Evolutionary conservation across 2,113 vertebrate genomes (phyloP), one percentile per base, ranked within the genome.

Genomic region (Phycodurus eques): DNA sequence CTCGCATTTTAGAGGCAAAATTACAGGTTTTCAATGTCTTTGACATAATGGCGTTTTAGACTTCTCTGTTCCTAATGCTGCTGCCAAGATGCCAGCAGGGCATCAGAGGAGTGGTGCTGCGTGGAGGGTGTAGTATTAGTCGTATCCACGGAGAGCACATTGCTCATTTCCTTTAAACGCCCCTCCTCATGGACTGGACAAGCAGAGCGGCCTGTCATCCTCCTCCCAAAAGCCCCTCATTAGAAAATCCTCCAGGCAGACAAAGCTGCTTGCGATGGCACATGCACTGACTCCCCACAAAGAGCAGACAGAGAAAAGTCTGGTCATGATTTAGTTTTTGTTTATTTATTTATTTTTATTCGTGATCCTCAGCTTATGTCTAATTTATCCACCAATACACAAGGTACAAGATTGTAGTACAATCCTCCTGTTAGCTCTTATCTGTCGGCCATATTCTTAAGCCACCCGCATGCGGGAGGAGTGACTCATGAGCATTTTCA

Each of bases 211-310:
- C 74, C 87, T 88, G 89, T 92, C 88, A 90, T 85, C 84, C 88
- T 79, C 85, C 85, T 91, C 86, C 87, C 49, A 85, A 91, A 89
- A 91, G 78, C 86, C 84, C 83, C 88, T 91, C 88, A 91, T 92
- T 92, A 91, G 87, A 91, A 88, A 89, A 84, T 80, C 81, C 84
- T 81, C 86, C 27, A 67, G 76, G 84, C 85, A 90, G 87, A 89
- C 87, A 90, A 88, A 88, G 85, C 88, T 89, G 81, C 87, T 90
- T 88, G 86, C 87, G 77, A 62, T 67, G 60, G 76, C 80, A 86
- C 83, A 87, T 15, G 84, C 79, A 49, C 82, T 81, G 75, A 87
- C 90, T 87, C 83, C 83, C 84, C 79, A 78, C 87, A 85, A 77
- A 57, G 64, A 68, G 70, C 80, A 66, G 64, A 81, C 53, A 54